Percentiles rank a stretch among this genome's conserved stretches.
These are phyloP conservation scores for Plebejus argus DNA, from an alignment of 2,888 invertebrate genomes.

Conservation along the genomic window DNA sequence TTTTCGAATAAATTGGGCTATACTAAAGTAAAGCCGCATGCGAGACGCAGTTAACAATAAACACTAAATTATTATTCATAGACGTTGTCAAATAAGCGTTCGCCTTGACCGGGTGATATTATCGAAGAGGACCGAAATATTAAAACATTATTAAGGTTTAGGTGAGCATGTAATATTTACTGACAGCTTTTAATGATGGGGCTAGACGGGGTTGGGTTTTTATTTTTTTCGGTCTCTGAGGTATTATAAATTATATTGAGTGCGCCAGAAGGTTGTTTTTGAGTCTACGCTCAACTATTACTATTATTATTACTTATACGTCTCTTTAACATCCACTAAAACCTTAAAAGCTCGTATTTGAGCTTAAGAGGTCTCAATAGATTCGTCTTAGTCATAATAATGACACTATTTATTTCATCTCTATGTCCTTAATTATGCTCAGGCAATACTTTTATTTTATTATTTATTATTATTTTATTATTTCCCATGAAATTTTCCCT, in stretches of 20 bases:
- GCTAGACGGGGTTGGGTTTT: neutral
- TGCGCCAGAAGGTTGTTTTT: neutral
- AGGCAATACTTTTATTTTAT: too few species aligned
- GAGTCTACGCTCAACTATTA: too few species aligned
- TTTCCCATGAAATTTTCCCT: too few species aligned
- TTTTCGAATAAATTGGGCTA: neutral
- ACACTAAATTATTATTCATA: constrained; percentile 19
- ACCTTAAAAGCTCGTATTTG: too few species aligned
- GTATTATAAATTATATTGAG: neutral
- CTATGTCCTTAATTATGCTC: too few species aligned
- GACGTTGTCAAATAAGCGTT: constrained; percentile 7
- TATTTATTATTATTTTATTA: too few species aligned
- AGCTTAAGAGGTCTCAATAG: too few species aligned
- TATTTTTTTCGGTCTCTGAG: neutral
- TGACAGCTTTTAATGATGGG: neutral
- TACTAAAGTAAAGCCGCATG: neutral
- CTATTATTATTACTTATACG: too few species aligned
- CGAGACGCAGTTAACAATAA: neutral
- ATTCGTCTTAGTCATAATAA: too few species aligned
- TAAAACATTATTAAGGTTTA: constrained; percentile 16
- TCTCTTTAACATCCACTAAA: too few species aligned
- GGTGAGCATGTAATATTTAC: neutral
- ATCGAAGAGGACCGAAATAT: constrained; percentile 6
- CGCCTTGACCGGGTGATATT: neutral
- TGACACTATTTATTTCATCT: too few species aligned